Percentiles rank a stretch among this genome's conserved stretches.
Conservation (phyloP, 35 echinoderm and acorn worm species). For the Nesometra sesokonis region DNA sequence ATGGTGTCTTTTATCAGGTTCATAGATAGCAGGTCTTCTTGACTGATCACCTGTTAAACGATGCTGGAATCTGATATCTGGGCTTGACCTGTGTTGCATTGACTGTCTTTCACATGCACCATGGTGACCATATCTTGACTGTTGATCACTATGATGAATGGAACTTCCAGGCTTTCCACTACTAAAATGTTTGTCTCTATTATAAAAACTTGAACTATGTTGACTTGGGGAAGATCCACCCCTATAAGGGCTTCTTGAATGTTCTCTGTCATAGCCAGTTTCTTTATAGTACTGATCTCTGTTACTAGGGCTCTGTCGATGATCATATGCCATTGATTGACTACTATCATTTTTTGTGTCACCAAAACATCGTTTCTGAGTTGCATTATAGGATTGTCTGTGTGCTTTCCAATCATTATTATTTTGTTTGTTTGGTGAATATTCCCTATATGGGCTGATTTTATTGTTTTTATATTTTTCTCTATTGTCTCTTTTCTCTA, state of each 20-base stretch:
- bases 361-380: no score
- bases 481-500: no score
- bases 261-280: not conserved
- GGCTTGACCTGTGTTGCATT: not conserved
- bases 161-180: not conserved
- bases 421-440: no score
- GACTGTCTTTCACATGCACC: not conserved
- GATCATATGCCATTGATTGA: not conserved
- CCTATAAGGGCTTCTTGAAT: not conserved
- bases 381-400: no score
- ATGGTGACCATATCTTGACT: not conserved
- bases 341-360: no score
- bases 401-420: no score
- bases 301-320: not conserved
- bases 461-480: no score
- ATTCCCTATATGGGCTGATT: no score
- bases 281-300: not conserved
- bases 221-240: no score
- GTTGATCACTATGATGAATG: not conserved
- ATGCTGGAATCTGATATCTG: not conserved
- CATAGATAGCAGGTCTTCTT: not conserved
- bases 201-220: not conserved
- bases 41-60: not conserved
- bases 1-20: not conserved
- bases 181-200: not conserved